These are phyloP conservation scores for Agelastica alni DNA, from an alignment of 2,888 invertebrate genomes.

Conservation along the genomic window DNA sequence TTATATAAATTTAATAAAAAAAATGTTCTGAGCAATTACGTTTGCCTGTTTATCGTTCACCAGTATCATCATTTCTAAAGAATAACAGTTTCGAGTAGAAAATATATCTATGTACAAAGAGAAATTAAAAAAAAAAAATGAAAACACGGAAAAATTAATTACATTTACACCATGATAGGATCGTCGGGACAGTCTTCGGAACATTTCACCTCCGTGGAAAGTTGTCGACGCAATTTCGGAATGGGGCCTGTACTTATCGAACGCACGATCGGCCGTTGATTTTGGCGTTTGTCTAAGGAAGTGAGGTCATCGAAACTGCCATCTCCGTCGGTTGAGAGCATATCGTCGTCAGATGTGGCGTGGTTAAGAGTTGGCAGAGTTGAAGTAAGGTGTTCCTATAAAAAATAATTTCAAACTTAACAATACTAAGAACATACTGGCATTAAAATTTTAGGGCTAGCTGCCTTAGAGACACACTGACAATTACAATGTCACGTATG, in stretches of 20 bases:
- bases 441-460: no score
- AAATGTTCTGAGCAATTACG: neutral
- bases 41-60: neutral
- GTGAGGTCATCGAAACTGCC: conserved; percentile 69
- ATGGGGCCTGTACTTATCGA: conserved; percentile 53
- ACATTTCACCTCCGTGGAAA: conserved; percentile 54
- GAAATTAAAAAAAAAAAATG: neutral
- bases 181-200: conserved; percentile 55
- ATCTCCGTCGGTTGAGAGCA: conserved; percentile 79
- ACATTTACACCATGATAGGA: conserved; percentile 56
- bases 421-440: no score
- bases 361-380: conserved; percentile 80
- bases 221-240: conserved; percentile 54
- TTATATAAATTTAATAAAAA: no score
- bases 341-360: conserved; percentile 86
- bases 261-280: conserved; percentile 49
- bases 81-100: neutral
- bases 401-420: no score
- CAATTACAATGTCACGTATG: no score
- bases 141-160: neutral
- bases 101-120: conserved; percentile 7
- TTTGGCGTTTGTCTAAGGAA: conserved; percentile 45
- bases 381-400: conserved; percentile 70
- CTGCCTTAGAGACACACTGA: no score
- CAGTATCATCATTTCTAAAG: neutral